Evolutionary conservation across 2,888 invertebrate species (phyloP).

Genomic region (Linnaemya tessellans): DNA sequence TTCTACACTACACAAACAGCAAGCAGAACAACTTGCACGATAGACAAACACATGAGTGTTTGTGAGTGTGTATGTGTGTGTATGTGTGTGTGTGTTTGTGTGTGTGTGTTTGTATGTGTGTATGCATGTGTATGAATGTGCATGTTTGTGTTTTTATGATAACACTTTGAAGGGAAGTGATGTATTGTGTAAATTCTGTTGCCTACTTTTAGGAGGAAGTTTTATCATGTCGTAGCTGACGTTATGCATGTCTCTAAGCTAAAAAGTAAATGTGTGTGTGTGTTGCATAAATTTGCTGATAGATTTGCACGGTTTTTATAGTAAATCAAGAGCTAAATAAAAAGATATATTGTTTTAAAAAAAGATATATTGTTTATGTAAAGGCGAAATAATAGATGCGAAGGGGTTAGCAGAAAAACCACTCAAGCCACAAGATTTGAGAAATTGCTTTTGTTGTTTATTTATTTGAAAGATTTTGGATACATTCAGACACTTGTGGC

Average conservation of each 20-base stretch:
- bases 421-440: too few relatives aligned
- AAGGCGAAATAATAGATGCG: not conserved
- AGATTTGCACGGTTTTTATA: not conserved
- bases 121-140: not conserved
- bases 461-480: too few relatives aligned
- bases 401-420: too few relatives aligned
- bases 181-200: slow-evolving; percentile 36
- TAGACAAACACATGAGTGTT: not conserved
- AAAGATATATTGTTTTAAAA: not conserved
- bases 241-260: not conserved
- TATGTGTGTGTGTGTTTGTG: not conserved
- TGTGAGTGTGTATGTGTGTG: not conserved
- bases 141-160: not conserved
- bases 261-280: not conserved
- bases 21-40: not conserved
- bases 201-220: slow-evolving; percentile 49
- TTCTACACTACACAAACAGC: not conserved
- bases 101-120: not conserved
- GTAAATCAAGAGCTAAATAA: not conserved
- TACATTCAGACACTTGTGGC: too few relatives aligned
- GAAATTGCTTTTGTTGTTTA: too few relatives aligned
- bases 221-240: not conserved
- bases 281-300: not conserved
- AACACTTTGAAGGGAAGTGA: slow-evolving; percentile 41
- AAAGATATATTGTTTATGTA: not conserved